These are phyloP conservation scores for Branchellion lobata DNA, from an alignment of 2,888 invertebrate genomes.

Conservation along the genomic window DNA sequence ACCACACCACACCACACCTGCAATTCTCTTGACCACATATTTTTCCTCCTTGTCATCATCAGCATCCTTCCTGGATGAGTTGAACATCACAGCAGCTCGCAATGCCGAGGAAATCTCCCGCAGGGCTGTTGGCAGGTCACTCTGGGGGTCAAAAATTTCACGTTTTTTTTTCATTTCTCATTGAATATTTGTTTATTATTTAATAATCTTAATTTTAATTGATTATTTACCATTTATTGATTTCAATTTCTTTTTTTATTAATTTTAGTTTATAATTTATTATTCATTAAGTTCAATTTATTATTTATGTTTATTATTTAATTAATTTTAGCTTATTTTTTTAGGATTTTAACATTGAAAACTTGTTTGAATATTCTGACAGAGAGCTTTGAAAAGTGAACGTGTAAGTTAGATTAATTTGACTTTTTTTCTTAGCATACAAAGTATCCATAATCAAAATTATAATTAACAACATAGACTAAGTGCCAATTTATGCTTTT, in stretches of 20 bases:
- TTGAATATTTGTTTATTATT: constrained; percentile 2
- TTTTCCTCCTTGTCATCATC: background rate
- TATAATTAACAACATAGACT: no score
- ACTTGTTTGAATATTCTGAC: no score
- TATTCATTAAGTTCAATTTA: no score
- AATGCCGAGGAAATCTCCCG: constrained; percentile 23
- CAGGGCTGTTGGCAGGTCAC: constrained; percentile 7
- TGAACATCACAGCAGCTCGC: constrained; percentile 20
- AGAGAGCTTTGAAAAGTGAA: no score
- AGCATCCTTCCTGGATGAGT: background rate
- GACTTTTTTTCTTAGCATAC: no score
- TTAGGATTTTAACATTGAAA: no score
- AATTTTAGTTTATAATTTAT: no score
- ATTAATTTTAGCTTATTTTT: no score
- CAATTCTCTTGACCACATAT: constrained; percentile 25
- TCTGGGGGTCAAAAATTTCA: background rate
- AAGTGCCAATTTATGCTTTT: no score
- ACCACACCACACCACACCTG: constrained; percentile 4
- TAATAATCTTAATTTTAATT: background rate
- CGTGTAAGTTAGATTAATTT: no score
- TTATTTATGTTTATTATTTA: no score
- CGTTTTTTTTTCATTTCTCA: background rate
- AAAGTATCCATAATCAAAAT: no score
- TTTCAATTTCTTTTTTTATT: background rate
- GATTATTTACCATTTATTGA: background rate